A percentile compares a stretch with the other conserved stretches of the same genome.
Conservation (phyloP, 2,888 invertebrate genomes). For the Meteorus cinctellus region DNA sequence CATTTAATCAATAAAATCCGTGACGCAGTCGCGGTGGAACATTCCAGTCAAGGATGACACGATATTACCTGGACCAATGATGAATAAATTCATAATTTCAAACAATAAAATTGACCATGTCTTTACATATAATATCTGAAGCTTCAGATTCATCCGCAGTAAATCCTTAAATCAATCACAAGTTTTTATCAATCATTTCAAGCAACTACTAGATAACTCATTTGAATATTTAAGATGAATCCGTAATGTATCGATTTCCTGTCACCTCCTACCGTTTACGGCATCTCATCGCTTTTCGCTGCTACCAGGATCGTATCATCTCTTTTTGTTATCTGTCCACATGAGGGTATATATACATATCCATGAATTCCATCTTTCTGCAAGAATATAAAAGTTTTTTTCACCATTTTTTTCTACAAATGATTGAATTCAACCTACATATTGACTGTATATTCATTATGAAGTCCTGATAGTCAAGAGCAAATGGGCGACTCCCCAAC, state of each 20-base stretch:
- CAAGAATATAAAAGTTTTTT: background rate
- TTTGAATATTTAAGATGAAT: background rate
- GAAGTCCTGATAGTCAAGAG: conserved; percentile 61
- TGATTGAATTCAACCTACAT: background rate
- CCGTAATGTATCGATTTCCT: conserved; percentile 66
- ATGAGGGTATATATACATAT: background rate
- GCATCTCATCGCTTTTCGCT: conserved; percentile 70
- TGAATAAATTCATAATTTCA: background rate
- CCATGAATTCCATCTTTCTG: background rate
- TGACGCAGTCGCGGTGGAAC: conserved; percentile 47
- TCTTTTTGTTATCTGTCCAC: conserved; percentile 3
- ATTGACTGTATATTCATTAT: conserved; percentile 38
- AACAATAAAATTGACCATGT: background rate
- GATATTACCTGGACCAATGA: background rate
- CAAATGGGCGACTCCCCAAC: conserved; percentile 66
- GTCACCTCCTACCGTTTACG: conserved; percentile 72
- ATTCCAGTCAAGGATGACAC: background rate
- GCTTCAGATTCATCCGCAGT: no score
- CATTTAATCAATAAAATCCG: conserved; percentile 69
- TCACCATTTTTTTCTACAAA: background rate
- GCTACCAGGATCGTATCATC: conserved; percentile 65
- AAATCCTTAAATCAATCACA: no score
- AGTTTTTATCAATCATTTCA: no score
- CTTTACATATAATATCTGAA: no score
- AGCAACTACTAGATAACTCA: background rate